phyloP scores from a whole-genome alignment of 2,113 vertebrate genomes.

The Otocyon megalotis region DNA sequence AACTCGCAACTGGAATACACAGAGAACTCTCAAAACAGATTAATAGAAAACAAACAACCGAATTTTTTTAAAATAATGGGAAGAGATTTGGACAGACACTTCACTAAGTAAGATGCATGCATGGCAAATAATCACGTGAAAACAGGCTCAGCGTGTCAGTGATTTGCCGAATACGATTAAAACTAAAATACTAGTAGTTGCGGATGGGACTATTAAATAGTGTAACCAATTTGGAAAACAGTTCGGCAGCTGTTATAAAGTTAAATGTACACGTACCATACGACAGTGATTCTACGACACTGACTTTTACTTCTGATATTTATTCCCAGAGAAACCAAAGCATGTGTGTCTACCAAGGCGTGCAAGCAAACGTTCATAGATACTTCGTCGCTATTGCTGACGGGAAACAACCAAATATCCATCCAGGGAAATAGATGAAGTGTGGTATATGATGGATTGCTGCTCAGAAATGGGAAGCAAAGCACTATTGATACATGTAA shows the following conservation, averaged over 20 bases:
- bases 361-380: background rate
- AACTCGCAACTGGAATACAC: background rate
- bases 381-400: background rate
- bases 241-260: background rate
- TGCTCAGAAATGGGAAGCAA: background rate
- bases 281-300: no score
- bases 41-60: background rate
- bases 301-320: background rate
- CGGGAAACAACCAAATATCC: background rate
- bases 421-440: background rate
- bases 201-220: background rate
- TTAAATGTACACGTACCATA: background rate
- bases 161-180: background rate
- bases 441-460: no score
- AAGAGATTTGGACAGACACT: background rate
- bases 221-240: background rate
- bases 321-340: background rate
- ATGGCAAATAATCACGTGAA: background rate
- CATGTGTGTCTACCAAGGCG: background rate
- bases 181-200: background rate
- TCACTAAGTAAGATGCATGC: background rate
- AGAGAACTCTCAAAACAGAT: background rate
- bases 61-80: background rate
- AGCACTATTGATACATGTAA: background rate
- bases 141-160: background rate